Base-by-base conservation (phyloP, 2,113 vertebrate species). In the Colius striatus region DNA sequence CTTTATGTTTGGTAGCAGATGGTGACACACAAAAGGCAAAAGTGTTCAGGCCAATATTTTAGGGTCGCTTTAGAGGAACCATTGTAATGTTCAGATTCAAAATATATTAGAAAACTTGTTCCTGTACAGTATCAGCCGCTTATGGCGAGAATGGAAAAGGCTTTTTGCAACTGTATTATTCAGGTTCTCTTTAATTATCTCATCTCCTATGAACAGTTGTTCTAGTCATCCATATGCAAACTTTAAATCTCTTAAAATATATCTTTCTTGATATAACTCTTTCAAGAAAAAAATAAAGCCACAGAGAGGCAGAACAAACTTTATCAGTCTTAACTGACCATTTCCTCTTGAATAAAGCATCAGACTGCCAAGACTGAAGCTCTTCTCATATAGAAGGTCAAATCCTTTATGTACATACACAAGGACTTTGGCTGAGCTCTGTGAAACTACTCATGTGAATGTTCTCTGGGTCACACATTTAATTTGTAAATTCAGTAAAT, bases 401-500 rank as follows among this genome's bases (percentile, higher is more conserved):
- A 79, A 73, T 11, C 4, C 11, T 77, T 90, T 41, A 74, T 15
- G n/a, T 16, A 61, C 11, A 18, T 32, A 9, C n/a, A 50, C 7
- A 29, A 62, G 45, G 51, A 36, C 80, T 94, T 91, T 58, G 41
- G 16, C 55, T 76, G 66, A 80, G 77, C 26, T 45, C 60, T 41
- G 15, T 47, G 55, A 73, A 83, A 88, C 25, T 62, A 51, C 5
- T 67, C 32, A 25, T 61, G 50, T 65, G 55, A 85, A 62, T 6
- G 4, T 85, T 90, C 72, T 32, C 30, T 15, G 18, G 13, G 43
- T 47, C 67, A 87, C 11, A 21, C 30, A 48, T 50, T 94, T 79
- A 51, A 85, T 95, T 95, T 91, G 26, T 11, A 77, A 66, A 83
- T 45, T 13, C 58, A 87, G 32, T 79, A 79, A 75, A 92, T 84